Percentiles rank a stretch among this genome's conserved stretches.
These are phyloP conservation scores for Aptenodytes forsteri DNA, from an alignment of 2,113 vertebrate genomes.

Conservation along the genomic window DNA sequence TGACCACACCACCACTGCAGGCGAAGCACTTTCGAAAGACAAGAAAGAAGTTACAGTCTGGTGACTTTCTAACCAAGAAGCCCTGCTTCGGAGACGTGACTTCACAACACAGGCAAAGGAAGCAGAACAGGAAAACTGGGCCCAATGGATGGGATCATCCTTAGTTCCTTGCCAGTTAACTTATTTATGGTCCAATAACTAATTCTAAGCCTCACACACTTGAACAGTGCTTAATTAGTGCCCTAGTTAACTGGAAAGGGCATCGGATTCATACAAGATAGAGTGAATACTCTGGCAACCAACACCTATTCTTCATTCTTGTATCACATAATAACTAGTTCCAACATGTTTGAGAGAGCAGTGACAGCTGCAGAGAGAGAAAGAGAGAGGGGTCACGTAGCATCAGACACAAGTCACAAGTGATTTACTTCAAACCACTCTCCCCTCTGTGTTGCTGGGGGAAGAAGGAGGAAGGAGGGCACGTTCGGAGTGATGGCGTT, in stretches of 20 bases:
- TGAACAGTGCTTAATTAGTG: constrained; percentile 8
- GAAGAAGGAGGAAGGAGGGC: too few relatives aligned
- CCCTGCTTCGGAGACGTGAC: rapidly evolving
- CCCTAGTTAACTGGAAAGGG: not conserved
- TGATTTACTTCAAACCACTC: not conserved
- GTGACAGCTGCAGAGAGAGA: not conserved
- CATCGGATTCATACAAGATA: not conserved
- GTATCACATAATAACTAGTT: not conserved
- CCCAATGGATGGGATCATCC: not conserved
- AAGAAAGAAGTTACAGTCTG: not conserved
- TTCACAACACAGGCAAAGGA: not conserved
- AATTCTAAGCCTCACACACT: not conserved
- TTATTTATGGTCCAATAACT: not conserved
- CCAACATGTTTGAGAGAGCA: not conserved
- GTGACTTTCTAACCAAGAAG: not conserved
- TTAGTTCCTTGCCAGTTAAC: not conserved
- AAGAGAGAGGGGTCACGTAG: not conserved
- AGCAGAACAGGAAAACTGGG: not conserved
- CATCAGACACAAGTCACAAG: not conserved
- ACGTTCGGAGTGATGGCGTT: too few relatives aligned
- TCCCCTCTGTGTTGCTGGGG: not conserved
- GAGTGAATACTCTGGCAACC: not conserved
- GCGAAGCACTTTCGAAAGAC: not conserved
- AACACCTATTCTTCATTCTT: constrained; percentile 3
- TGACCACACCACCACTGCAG: not conserved